A percentile compares a stretch with the other conserved stretches of the same genome.
Conservation (phyloP, 2,888 invertebrate species). For the Drosophila fungiperda region DNA sequence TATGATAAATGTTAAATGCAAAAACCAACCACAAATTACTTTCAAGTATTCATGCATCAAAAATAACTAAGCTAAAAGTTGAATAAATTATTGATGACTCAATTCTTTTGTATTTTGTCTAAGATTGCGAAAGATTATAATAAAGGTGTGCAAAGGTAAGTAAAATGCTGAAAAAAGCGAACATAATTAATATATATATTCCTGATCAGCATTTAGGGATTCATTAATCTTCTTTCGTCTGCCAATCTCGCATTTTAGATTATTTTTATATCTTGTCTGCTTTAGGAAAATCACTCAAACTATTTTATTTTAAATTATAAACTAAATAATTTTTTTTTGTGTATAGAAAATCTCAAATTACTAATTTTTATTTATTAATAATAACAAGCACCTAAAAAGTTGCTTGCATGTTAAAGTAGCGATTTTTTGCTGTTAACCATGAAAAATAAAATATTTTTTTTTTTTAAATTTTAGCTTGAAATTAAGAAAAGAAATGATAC, state of each 20-base stretch:
- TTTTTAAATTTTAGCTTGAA: not conserved
- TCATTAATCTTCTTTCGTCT: too few relatives aligned
- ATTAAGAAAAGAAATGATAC: not conserved
- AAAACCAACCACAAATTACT: conserved; percentile 40
- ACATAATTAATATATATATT: not conserved
- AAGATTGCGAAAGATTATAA: not conserved
- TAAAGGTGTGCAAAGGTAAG: not conserved
- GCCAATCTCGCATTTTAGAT: not conserved
- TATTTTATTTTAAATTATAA: not conserved
- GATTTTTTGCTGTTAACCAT: not conserved
- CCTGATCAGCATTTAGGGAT: not conserved
- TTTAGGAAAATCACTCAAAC: not conserved
- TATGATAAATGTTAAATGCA: conserved; percentile 37
- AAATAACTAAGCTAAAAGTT: conserved; percentile 67
- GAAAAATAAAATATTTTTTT: not conserved
- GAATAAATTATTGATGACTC: conserved; percentile 73
- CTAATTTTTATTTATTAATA: not conserved
- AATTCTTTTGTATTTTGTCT: conserved; percentile 3
- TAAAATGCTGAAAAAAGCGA: not conserved
- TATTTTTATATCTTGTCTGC: not conserved
- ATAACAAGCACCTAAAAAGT: not conserved
- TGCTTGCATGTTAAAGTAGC: not conserved
- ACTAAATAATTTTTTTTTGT: not conserved
- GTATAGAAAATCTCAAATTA: not conserved
- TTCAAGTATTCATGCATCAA: conserved; percentile 70